phyloP scores from a whole-genome alignment of 2,797 vertebrate genomes.

The Trichosurus vulpecula region DNA sequence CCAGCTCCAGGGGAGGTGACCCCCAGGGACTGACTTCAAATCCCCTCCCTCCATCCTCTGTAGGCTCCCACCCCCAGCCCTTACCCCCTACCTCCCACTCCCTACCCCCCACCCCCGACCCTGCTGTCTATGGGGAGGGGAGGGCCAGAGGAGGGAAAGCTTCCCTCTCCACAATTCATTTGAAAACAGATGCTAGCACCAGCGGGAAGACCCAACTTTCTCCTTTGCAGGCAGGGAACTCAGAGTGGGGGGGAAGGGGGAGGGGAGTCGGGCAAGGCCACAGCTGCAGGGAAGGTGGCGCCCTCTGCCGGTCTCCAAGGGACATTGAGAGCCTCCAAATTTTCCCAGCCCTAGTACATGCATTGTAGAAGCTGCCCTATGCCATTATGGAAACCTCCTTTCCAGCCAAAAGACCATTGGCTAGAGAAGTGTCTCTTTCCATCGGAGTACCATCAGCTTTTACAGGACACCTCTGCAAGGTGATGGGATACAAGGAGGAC shows the following conservation, averaged over 20 bases:
- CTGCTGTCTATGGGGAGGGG: not conserved
- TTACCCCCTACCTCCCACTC: no score
- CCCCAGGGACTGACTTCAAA: constrained; percentile 2
- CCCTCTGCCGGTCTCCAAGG: not conserved
- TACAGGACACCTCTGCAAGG: not conserved
- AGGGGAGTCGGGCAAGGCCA: not conserved
- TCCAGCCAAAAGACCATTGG: not conserved
- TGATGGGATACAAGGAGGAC: not conserved
- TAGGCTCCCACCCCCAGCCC: not conserved
- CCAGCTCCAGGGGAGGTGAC: not conserved
- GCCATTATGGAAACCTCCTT: not conserved
- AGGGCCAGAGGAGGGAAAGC: not conserved
- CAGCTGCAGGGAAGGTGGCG: not conserved
- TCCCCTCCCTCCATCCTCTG: not conserved
- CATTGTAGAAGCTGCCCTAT: no score
- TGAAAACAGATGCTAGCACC: not conserved
- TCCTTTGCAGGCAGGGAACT: not conserved
- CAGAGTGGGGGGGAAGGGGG: not conserved
- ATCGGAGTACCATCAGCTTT: not conserved
- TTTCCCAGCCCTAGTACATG: no score
- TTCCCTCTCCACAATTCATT: not conserved
- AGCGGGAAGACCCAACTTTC: not conserved
- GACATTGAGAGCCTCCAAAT: not conserved
- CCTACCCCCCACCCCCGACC: no score
- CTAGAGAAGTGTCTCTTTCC: not conserved